phyloP scores from a whole-genome alignment of 2,113 vertebrate genomes.

The Callorhinus ursinus region DNA sequence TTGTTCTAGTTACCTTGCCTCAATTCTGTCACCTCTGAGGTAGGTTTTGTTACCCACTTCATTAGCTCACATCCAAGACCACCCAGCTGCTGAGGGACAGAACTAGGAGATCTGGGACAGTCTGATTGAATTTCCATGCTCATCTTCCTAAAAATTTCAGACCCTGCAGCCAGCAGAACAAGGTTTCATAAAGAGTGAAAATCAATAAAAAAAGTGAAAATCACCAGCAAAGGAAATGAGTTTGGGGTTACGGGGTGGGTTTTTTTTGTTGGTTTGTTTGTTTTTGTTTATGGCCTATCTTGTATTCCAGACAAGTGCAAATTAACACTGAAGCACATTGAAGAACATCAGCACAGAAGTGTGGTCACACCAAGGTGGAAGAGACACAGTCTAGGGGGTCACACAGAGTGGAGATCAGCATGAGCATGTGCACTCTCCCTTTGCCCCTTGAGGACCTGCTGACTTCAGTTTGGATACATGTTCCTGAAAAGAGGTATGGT shows the following conservation, averaged over 20 bases:
- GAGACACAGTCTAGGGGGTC: accelerated
- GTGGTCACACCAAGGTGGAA: not conserved
- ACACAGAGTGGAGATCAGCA: too few species aligned
- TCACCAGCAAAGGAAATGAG: not conserved
- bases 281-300: not conserved
- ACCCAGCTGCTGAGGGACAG: not conserved
- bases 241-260: too few species aligned
- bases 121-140: not conserved
- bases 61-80: not conserved
- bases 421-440: not conserved
- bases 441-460: not conserved
- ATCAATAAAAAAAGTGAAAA: not conserved
- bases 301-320: not conserved
- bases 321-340: not conserved
- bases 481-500: not conserved
- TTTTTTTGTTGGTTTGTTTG: not conserved
- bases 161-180: not conserved
- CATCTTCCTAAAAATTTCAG: not conserved
- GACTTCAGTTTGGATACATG: not conserved
- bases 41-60: not conserved
- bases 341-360: not conserved
- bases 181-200: not conserved
- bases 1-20: not conserved
- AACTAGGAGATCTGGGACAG: too few species aligned
- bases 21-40: not conserved